Evolutionary conservation across 2,113 vertebrate species (phyloP), one percentile per base, ranked within the genome.

Genomic region (Lonchura striata): DNA sequence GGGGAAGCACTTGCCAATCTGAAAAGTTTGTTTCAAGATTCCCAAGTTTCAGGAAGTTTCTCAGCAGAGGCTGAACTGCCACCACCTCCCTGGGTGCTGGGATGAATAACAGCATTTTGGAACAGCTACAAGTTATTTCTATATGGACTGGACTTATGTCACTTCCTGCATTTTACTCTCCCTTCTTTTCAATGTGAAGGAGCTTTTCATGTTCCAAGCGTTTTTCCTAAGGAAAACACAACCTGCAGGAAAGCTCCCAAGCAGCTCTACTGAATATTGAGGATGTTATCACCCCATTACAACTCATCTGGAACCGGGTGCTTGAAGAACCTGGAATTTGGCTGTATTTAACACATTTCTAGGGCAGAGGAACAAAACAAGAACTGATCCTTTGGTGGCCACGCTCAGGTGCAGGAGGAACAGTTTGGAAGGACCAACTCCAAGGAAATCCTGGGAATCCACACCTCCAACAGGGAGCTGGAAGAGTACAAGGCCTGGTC

Each of bases 401-500:
- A 10, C 0, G 1, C 4, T 31, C 59, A 16, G 64, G 31, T 7
- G 30, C 39, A 56, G 52, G 54, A 46, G 2, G 2, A 11, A 31
- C 22, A 52, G 37, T 0, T 4, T 78, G 70, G 60, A 69, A 76
- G 10, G 0, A 14, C 28, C 23, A 44, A 28, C 3, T 37, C 28
- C 2, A 8, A 46, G 0, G 18, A 46, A 52, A 60, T 16, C 24
- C 71, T 8, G 59, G 33, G 42, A 39, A 25, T 8, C 3, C 21
- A 6, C 17, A 37, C 19, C 15, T 8, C 4, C 2, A 3, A 20
- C 42, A 53, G 21, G 52, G 39, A 60, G 35, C 25, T 27, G 69
- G n/a, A 52, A 33, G 14, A 25, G 28, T 0, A 13, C 16, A 23
- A 18, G n/a, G 2, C 1, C 23, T 20, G 27, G 24, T 0, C 1